Conservation (phyloP, 2,888 invertebrate species). For the Eurytoma adleriae region DNA sequence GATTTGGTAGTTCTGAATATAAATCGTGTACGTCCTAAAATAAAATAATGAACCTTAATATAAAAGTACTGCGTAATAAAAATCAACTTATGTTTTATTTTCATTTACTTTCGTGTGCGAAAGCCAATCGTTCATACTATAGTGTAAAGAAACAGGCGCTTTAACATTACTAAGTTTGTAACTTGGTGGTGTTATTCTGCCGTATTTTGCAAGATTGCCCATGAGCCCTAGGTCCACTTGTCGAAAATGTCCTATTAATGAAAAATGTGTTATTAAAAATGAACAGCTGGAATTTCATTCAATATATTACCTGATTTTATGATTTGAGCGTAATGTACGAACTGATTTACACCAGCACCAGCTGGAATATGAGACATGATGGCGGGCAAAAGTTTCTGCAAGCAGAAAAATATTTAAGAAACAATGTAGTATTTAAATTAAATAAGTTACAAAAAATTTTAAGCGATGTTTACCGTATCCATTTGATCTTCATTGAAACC, state of each 20-base stretch:
- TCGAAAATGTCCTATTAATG: neutral
- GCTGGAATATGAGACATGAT: slow-evolving; percentile 83
- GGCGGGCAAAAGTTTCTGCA: slow-evolving; percentile 82
- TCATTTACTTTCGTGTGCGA: slow-evolving; percentile 73
- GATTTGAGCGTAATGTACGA: slow-evolving; percentile 85
- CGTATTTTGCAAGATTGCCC: slow-evolving; percentile 52
- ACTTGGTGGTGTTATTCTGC: slow-evolving; percentile 76
- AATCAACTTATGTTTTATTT: neutral
- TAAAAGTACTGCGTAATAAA: neutral
- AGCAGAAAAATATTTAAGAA: slow-evolving; percentile 27
- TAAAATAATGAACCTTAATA: neutral
- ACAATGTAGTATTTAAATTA: neutral
- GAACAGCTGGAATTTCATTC: neutral
- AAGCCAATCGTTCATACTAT: slow-evolving; percentile 82
- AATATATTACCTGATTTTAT: slow-evolving; percentile 72
- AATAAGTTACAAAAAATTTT: slow-evolving; percentile 58
- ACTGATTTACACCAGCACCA: slow-evolving; percentile 83
- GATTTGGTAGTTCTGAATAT: slow-evolving; percentile 77
- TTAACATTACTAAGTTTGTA: slow-evolving; percentile 80
- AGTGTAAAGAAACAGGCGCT: slow-evolving; percentile 82
- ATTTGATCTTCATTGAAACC: slow-evolving; percentile 75
- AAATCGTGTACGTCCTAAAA: slow-evolving; percentile 78
- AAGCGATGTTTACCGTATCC: slow-evolving; percentile 69
- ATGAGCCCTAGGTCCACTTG: neutral
- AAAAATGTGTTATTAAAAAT: neutral